Evolutionary conservation across 2,113 vertebrate genomes (phyloP), one percentile per base, ranked within the genome.

Genomic region (Cisticola juncidis): DNA sequence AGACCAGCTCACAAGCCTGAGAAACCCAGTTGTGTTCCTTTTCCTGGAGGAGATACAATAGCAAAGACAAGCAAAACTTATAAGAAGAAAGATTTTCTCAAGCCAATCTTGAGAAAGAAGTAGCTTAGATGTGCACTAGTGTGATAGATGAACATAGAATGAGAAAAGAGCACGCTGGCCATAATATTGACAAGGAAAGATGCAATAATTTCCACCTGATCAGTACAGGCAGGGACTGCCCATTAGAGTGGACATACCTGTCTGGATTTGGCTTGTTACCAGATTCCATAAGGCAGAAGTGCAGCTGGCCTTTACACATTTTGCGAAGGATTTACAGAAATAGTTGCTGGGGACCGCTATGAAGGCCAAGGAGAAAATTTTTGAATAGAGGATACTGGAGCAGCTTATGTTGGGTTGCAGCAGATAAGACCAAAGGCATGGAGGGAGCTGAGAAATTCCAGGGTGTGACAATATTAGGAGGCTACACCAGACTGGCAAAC

Each of bases 81-180:
- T 1, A 70, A 73, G 31, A 77, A 44, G 20, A 26, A 4, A 73
- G 35, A 58, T 64, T 61, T 78, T 88, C 81, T 61, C 45, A 74
- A 76, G n/a, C 11, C 6, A 12, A 1, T 53, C 42, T 57, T 53
- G 25, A 78, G 45, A 72, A 83, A 69, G 22, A 64, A 26, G 33
- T 29, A 74, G 16, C 24, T 83, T 82, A 88, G 57, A 71, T 66
- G 62, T 74, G 53, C 33, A 66, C 12, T 36, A 23, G 45, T 26
- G 13, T 42, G 10, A 42, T 9, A 33, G 31, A 57, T 38, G 29
- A 29, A 13, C 31, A 57, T 4, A 0, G 0, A 68, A 56, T 29
- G 20, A 92, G 31, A 81, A 72, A 87, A 77, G 24, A 42, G 19
- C 12, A 12, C 3, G 7, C 19, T 48, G 45, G 40, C n/a, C 31